Base-by-base conservation (phyloP, 2,797 vertebrate species). In the Acrocephalus scirpaceus region DNA sequence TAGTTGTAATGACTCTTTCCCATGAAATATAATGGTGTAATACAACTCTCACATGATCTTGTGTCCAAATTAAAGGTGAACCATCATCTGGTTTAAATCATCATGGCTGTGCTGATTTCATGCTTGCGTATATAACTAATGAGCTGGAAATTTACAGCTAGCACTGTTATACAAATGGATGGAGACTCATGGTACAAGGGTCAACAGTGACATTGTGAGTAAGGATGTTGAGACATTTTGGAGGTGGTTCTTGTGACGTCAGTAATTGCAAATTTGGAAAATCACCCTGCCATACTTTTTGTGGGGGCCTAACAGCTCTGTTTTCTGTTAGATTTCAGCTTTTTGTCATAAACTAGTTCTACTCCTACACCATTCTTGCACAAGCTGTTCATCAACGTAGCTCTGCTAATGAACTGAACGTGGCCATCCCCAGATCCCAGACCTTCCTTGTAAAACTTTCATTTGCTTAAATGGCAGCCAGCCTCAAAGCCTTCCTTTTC, bases 71-170 rank as follows among this genome's bases (percentile, higher is more conserved):
- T n/a, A 90, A 96, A 95, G 90, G 96, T 95, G 91, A 96, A 3
- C 9, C 14, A 64, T 82, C 96, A 96, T 92, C 90, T 95, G 95
- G 60, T 94, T 93, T 86, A 92, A 96, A 95, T 97, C 71, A 90
- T n/a, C 42, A 80, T 61, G 77, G 60, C 18, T 89, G 27, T 79
- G 67, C 61, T 92, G 80, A 94, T 88, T 93, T 93, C 86, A 82
- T 96, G 90, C 64, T 95, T 95, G 72, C 22, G 16, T 87, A 77
- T 36, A 13, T 76, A 60, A 75, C 19, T 84, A 88, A 92, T 36
- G 86, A 92, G 60, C 38, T 86, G 92, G 94, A 85, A 95, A 93
- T 95, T 93, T 96, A 93, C 88, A 71, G 50, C 67, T 25, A 76
- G n/a, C 30, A 30, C 48, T 82, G 70, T 91, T 90, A 36, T 8